Evolutionary conservation across 2,113 vertebrate genomes (phyloP), one percentile per base, ranked within the genome.

Genomic region (Dipodomys merriami): DNA sequence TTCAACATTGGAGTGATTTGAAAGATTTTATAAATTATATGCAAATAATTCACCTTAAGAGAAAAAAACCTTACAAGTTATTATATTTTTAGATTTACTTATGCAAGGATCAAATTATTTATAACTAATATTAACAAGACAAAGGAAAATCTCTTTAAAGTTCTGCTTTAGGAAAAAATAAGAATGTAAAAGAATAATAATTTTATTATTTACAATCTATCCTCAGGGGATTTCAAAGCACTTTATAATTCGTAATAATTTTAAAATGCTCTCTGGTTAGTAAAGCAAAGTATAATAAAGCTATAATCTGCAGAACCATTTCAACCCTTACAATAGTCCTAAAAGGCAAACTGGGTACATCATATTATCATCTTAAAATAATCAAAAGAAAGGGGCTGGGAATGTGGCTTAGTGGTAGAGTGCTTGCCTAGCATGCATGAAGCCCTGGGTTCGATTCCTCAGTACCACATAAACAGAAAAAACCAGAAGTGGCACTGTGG

Each of bases 121-220:
- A 53, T 44, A 87, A 1, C 72, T 30, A 96, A 90, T 79, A 73
- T 79, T 69, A 76, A 84, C 30, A 85, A 60, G 12, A 7, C 79
- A 91, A 91, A 79, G n/a, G 84, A 73, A 3, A 46, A 71, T 80
- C 71, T 76, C 79, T 91, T 88, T 53, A 62, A 91, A 88, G n/a
- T 93, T 88, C 1, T 12, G 62, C 33, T 88, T 87, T 27, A 69
- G 30, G 20, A 80, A 90, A 85, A 33, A 79, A 80, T 60, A 81
- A 88, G 25, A 62, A 86, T 30, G 3, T 60, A 79, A 30, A 91
- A 68, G 11, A 53, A 71, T 25, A 71, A 79, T 62, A 13, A 3
- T n/a, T 4, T 64, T 76, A 53, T 9, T 71, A 49, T 69, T n/a
- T 77, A 81, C n/a, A 87, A 90, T 57, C 39, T 83, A 72, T 29